Evolutionary conservation across 2,888 invertebrate genomes (phyloP).

Genomic region (Sycophila texana): DNA sequence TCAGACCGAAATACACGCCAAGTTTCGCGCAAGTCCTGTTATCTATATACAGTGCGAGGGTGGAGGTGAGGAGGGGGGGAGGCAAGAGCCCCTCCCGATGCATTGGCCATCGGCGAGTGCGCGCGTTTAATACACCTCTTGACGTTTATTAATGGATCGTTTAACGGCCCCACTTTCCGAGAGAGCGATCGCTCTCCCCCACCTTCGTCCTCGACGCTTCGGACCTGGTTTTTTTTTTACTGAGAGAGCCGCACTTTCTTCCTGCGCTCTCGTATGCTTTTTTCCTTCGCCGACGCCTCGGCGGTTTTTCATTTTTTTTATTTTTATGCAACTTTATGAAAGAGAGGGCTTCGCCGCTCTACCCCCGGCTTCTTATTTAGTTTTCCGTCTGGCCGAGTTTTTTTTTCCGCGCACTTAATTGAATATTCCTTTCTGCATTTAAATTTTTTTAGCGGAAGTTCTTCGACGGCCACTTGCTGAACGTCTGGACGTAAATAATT

Average conservation of each 20-base stretch:
- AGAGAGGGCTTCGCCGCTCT: slow-evolving; percentile 9
- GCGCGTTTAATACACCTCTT: slow-evolving; percentile 38
- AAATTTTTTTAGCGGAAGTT: slow-evolving; percentile 42
- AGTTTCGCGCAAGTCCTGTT: slow-evolving; percentile 52
- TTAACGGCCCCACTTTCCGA: slow-evolving; percentile 37
- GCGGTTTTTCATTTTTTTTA: background rate
- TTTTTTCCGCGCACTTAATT: slow-evolving; percentile 46
- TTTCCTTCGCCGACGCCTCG: background rate
- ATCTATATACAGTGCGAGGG: too few relatives aligned
- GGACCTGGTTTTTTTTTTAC: too few relatives aligned
- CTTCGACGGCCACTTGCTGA: slow-evolving; percentile 14
- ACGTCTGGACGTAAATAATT: slow-evolving; percentile 26
- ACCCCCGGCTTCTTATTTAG: background rate
- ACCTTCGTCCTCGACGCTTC: background rate
- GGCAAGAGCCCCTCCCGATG: slow-evolving; percentile 26
- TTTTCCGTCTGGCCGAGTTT: slow-evolving; percentile 9
- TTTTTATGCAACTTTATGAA: slow-evolving; percentile 20
- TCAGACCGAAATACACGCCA: slow-evolving; percentile 45
- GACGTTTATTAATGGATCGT: slow-evolving; percentile 60
- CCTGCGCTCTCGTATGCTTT: background rate
- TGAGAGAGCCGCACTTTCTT: background rate
- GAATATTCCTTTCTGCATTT: slow-evolving; percentile 47
- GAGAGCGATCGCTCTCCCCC: slow-evolving; percentile 38
- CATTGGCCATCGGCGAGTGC: slow-evolving; percentile 58
- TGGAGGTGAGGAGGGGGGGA: background rate